Evolutionary conservation across 2,888 invertebrate species (phyloP).

Genomic region (Zeuzera pyrina): DNA sequence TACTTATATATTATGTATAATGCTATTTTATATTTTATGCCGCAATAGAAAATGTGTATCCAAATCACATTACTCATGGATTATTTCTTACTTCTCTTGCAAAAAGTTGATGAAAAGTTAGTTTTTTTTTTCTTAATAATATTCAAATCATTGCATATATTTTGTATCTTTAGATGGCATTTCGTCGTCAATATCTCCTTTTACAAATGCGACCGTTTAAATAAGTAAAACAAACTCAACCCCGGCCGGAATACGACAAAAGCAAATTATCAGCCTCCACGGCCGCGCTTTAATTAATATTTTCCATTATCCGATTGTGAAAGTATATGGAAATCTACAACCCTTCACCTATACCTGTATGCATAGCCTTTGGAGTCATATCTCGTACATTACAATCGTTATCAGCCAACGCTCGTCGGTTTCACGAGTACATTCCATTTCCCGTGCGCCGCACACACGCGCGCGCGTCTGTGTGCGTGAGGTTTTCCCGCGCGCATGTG

Average conservation of each 20-base stretch:
- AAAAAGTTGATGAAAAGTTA: too few species aligned
- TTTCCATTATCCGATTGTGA: conserved; percentile 31
- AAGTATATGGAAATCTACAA: conserved; percentile 37
- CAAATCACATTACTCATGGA: too few species aligned
- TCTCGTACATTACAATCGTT: conserved; percentile 35
- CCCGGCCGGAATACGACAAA: conserved; percentile 14
- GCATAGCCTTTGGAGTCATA: conserved; percentile 21
- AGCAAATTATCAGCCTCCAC: conserved; percentile 26
- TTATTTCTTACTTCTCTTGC: too few species aligned
- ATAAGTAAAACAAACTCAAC: conserved; percentile 24
- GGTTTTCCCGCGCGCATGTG: conserved; percentile 22
- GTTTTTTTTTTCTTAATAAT: too few species aligned
- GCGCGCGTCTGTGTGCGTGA: conserved; percentile 21
- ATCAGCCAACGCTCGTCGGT: conserved; percentile 24
- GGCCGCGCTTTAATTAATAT: conserved; percentile 30
- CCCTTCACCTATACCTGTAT: conserved; percentile 22
- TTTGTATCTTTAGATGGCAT: too few species aligned
- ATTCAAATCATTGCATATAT: too few species aligned
- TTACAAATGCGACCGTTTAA: conserved; percentile 19
- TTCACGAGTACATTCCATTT: conserved; percentile 26
- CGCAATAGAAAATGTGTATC: too few species aligned
- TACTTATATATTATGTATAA: too few species aligned
- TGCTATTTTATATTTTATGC: too few species aligned
- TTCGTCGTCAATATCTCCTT: too few species aligned
- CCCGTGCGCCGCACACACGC: conserved; percentile 5